Evolutionary conservation across 2,797 vertebrate genomes (phyloP).

Genomic region (Astyanax mexicanus): DNA sequence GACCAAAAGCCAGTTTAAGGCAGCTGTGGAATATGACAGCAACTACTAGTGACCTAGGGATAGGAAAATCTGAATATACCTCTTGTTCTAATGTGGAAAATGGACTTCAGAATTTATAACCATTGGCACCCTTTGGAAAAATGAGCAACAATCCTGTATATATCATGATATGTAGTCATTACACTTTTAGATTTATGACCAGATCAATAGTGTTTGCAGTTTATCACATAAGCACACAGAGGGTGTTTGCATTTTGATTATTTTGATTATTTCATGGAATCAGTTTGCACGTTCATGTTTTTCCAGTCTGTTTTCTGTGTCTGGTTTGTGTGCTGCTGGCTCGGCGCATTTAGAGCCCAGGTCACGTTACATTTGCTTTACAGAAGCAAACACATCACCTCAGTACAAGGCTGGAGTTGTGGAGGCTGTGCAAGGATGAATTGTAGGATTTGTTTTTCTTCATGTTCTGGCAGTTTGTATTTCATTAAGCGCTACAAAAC

Average conservation of each 20-base stretch:
- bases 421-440: not conserved
- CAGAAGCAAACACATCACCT: not conserved
- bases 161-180: too few species aligned
- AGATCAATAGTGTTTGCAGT: not conserved
- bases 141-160: too few species aligned
- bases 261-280: not conserved
- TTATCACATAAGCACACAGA: not conserved
- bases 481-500: constrained; percentile 19
- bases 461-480: constrained; percentile 27
- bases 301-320: not conserved
- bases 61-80: not conserved
- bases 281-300: not conserved
- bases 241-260: not conserved
- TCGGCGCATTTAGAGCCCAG: not conserved
- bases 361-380: constrained; percentile 18
- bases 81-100: not conserved
- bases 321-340: not conserved
- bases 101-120: too few species aligned
- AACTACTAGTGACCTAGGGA: too few species aligned
- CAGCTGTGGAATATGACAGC: too few species aligned
- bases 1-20: not conserved
- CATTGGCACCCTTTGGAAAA: too few species aligned
- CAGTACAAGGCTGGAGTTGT: constrained; percentile 1
- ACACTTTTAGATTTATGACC: too few species aligned
- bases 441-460: not conserved